phyloP scores from a whole-genome alignment of 2,113 vertebrate genomes.

The Phylloscopus whistleri region DNA sequence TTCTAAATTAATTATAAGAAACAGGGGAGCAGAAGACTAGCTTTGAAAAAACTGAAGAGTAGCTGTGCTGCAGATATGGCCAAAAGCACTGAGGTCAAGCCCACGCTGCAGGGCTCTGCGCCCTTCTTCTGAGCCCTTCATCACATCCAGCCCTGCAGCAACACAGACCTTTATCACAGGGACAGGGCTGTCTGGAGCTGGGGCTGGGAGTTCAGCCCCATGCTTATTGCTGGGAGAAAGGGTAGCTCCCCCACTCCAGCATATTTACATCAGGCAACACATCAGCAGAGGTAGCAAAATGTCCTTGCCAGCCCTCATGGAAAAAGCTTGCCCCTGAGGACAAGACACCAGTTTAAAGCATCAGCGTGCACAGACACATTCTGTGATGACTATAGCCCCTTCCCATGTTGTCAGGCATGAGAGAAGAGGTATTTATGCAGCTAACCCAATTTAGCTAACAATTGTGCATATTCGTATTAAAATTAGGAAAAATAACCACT shows the following conservation, averaged over 20 bases:
- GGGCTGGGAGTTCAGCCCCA: neutral
- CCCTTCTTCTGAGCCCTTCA: neutral
- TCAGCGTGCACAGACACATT: neutral
- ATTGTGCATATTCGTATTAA: neutral
- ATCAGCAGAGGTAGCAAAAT: neutral
- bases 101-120: neutral
- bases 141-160: neutral
- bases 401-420: neutral
- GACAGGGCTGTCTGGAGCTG: neutral
- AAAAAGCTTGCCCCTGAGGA: neutral
- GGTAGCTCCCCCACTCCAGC: neutral
- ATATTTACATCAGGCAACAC: neutral
- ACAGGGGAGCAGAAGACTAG: neutral
- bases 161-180: neutral
- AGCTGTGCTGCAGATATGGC: neutral
- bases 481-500: neutral
- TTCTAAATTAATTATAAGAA: neutral
- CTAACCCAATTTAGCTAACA: neutral
- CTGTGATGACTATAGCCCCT: neutral
- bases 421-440: neutral
- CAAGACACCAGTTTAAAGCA: neutral
- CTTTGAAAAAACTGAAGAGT: neutral
- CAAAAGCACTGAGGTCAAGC: neutral
- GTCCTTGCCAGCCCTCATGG: neutral
- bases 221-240: neutral